Conservation (phyloP, 2,797 vertebrate genomes). For the Lagorchestes hirsutus region DNA sequence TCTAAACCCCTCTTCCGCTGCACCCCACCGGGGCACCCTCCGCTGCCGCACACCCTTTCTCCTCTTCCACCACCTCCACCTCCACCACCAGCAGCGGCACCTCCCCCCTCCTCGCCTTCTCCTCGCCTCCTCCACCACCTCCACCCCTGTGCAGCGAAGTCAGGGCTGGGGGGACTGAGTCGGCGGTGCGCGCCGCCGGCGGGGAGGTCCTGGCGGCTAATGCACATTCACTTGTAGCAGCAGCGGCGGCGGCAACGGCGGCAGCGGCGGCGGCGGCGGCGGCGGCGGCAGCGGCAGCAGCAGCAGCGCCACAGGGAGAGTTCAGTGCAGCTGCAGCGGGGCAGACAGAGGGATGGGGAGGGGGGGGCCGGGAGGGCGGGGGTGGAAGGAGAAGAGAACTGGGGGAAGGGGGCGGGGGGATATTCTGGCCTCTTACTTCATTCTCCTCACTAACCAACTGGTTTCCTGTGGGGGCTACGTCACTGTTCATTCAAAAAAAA, state of each 20-base stretch:
- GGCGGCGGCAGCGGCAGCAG: slow-evolving; percentile 35
- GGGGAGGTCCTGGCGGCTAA: slow-evolving; percentile 59
- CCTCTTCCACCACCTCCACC: slow-evolving; percentile 73
- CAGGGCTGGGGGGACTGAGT: slow-evolving; percentile 51
- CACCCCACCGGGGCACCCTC: slow-evolving; percentile 80
- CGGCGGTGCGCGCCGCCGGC: slow-evolving; percentile 31
- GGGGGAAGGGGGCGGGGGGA: slow-evolving; percentile 13
- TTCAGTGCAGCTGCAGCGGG: slow-evolving; percentile 27
- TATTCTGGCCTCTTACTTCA: slow-evolving; percentile 77
- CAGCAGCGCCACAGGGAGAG: slow-evolving; percentile 26
- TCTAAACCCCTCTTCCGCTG: slow-evolving; percentile 74
- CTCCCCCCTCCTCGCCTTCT: slow-evolving; percentile 6
- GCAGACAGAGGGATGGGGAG: slow-evolving; percentile 6
- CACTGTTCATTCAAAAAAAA: slow-evolving; percentile 86
- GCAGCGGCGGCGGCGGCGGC: background rate
- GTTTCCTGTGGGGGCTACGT: slow-evolving; percentile 82
- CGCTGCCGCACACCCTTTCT: slow-evolving; percentile 79
- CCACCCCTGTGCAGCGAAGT: slow-evolving; percentile 62
- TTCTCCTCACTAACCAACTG: slow-evolving; percentile 71
- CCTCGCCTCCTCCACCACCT: background rate
- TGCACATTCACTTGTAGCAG: slow-evolving; percentile 63
- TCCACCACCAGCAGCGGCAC: slow-evolving; percentile 59
- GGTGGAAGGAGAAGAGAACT: slow-evolving; percentile 47
- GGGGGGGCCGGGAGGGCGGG: slow-evolving; percentile 47
- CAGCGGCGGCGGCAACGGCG: slow-evolving; percentile 51